Evolutionary conservation across 2,113 vertebrate genomes (phyloP), one percentile per base, ranked within the genome.

Genomic region (Lophochroa leadbeateri): DNA sequence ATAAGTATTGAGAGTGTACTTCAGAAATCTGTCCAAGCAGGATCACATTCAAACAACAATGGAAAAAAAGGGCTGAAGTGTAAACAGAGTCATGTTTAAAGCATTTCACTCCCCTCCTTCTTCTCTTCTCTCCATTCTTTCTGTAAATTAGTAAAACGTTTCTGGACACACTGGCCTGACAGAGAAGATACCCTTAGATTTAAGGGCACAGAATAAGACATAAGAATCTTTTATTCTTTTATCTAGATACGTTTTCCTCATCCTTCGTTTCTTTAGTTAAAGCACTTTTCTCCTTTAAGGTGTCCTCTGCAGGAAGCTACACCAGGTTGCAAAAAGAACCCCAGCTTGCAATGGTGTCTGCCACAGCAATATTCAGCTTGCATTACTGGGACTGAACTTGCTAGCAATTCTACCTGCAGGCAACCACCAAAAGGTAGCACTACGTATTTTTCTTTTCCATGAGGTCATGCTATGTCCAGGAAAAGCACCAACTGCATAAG

Each of bases 1-100:
- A 82, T 86, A 86, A 79, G 88, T 41, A 93, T 68, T 92, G 60
- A 86, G 46, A 90, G 47, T 0, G 5, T 47, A 78, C 84, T 93
- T 94, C 74, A 96, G 52, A 96, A 93, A 90, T 43, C 96, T 96
- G 94, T 86, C 72, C 76, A 91, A 88, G 72, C 31, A 83, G 86
- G 88, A 96, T 93, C 88, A n/a, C 64, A 82, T 84, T 92, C 82
- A 95, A 81, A 47, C 16, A 75, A 86, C 88, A 97, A 95, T 65
- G n/a, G 53, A 86, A 92, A 94, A 86, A 4, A 86, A 47, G 25
- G 46, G 69, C 39, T 71, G 53, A 92, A 93, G 74, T 95, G 95
- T 78, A 96, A 96, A 95, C 46, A 96, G 43, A 80, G 79, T 35
- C 39, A 84, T 84, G 80, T 43, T 4, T 20, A 93, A 92, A 92